Evolutionary conservation across 2,888 invertebrate species (phyloP).

Genomic region (Drosophila ustulata): DNA sequence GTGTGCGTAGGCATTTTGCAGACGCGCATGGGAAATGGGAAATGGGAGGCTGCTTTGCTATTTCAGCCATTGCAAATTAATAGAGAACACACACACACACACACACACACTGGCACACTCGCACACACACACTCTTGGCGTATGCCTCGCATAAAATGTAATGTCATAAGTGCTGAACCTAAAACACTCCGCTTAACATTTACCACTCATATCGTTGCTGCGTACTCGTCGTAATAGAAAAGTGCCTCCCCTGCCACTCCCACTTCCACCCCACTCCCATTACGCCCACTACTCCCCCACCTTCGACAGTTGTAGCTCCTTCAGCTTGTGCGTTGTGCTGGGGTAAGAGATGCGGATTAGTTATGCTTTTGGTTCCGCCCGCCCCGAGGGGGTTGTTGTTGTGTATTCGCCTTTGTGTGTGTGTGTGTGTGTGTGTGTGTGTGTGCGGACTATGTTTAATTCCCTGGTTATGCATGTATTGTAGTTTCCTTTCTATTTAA

Average conservation of each 20-base stretch:
- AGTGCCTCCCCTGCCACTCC: conserved; percentile 27
- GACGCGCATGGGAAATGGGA: conserved; percentile 3
- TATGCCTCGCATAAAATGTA: conserved; percentile 69
- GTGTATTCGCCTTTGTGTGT: not conserved
- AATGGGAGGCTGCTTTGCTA: conserved; percentile 18
- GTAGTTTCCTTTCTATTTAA: conserved; percentile 70
- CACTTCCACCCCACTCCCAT: not conserved
- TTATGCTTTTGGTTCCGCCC: conserved; percentile 68
- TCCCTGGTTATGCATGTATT: conserved; percentile 75
- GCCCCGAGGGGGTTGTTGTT: conserved; percentile 4
- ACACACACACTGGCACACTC: conserved; percentile 23
- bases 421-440: conserved; percentile 4
- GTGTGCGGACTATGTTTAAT: conserved; percentile 58
- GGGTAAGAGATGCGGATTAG: conserved; percentile 69
- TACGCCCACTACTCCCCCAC: not conserved
- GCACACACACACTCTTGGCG: conserved; percentile 14
- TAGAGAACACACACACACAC: conserved; percentile 59
- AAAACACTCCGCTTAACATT: conserved; percentile 76
- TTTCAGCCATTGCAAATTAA: conserved; percentile 74
- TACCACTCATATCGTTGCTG: conserved; percentile 62
- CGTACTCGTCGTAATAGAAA: conserved; percentile 56
- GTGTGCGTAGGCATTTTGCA: conserved; percentile 62
- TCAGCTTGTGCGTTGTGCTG: conserved; percentile 7
- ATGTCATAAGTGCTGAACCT: conserved; percentile 80
- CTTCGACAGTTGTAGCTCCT: conserved; percentile 4